Evolutionary conservation across 1,140 invertebrate genomes (phyloP), one percentile per base, ranked within the genome.

Genomic region (Arctopsyche grandis): DNA sequence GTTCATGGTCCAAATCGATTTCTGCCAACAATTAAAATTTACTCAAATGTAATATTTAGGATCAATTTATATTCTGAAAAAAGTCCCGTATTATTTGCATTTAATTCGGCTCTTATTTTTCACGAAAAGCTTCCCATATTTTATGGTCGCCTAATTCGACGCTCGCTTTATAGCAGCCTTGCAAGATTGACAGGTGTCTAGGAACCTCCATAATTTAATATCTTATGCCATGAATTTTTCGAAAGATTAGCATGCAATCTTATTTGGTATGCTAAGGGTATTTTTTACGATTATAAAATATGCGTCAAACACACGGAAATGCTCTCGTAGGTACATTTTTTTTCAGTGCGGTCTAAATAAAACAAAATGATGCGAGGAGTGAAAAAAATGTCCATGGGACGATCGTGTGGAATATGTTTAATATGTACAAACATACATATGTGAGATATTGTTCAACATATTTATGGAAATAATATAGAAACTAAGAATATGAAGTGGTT

Each of bases 181-280:
- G 7, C 7, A 26, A 66, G 63, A 66, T 66, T 66, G 63, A 66
- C 63, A 66, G 63, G 63, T 66, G 63, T 66, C 63, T 21, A 66
- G 63, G 24, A 66, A 66, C 63, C 24, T 26, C 21, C 24, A 66
- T 66, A 66, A 66, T 66, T 66, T 29, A 66, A 66, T 66, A 66
- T 66, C 9, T 60, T 66, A 26, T 66, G 21, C 14, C 24, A n/a
- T 24, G 63, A 66, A 66, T 66, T 29, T 66, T 26, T 66, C 63
- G 10, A 66, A 66, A 66, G 9, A 66, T 66, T 66, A 66, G 9
- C 24, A 60, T 60, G 21, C 58, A 10, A 66, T 66, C 24, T 26
- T 66, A 66, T 66, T 66, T 66, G 21, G 63, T 66, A 66, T 66
- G 9, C 63, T 66, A 29, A 66, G 26, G 14, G 14, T 14, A 66